Conservation (phyloP, 2,888 invertebrate genomes). For the Lacanobia wlatinum region DNA sequence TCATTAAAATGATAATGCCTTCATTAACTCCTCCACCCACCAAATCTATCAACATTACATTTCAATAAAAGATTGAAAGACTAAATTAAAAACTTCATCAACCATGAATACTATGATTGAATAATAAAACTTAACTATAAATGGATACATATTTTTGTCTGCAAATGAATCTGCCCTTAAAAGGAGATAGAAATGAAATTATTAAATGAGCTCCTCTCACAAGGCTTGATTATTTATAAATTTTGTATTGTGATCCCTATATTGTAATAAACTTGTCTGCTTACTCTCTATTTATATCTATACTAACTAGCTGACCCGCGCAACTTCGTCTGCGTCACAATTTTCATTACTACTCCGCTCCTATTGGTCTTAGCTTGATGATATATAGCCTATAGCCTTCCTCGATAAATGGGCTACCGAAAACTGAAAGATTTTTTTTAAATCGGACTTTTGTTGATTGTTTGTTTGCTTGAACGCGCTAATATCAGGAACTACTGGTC, state of each 20-base stretch:
- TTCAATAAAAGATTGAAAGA: slow-evolving; percentile 6
- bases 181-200: slow-evolving; percentile 30
- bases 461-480: too few species aligned
- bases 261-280: slow-evolving; percentile 30
- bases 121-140: slow-evolving; percentile 6
- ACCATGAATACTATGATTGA: slow-evolving; percentile 4
- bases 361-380: too few species aligned
- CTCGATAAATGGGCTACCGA: too few species aligned
- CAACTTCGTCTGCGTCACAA: too few species aligned
- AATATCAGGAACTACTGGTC: too few species aligned
- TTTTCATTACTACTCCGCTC: too few species aligned
- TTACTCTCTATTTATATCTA: background rate
- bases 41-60: background rate
- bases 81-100: background rate
- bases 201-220: slow-evolving; percentile 1
- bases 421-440: too few species aligned
- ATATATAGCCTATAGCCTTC: too few species aligned
- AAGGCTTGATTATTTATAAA: slow-evolving; percentile 7
- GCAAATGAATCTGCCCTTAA: slow-evolving; percentile 35
- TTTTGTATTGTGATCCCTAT: slow-evolving; percentile 6
- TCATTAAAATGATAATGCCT: background rate
- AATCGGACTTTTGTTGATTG: too few species aligned
- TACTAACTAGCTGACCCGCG: too few species aligned
- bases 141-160: slow-evolving; percentile 15
- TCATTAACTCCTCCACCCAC: background rate